Percentiles rank a stretch among this genome's conserved stretches.
phyloP scores from a whole-genome alignment of 2,113 vertebrate species.

The Salminus brasiliensis region DNA sequence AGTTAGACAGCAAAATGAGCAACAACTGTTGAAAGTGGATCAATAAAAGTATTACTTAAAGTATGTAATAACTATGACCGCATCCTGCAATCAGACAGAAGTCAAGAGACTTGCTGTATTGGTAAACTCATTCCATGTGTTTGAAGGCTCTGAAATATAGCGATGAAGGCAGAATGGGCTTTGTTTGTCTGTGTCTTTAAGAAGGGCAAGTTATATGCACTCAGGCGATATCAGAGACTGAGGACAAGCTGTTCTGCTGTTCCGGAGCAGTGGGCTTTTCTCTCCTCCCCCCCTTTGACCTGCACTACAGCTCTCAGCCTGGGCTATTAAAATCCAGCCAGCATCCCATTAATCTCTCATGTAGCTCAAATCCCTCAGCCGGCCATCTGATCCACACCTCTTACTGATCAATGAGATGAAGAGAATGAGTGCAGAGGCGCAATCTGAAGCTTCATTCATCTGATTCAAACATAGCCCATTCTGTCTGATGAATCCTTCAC shows the following conservation, averaged over 20 bases:
- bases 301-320: conserved; percentile 18
- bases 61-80: neutral
- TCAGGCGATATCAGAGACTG: neutral
- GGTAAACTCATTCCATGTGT: too few species aligned
- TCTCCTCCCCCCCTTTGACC: conserved; percentile 18
- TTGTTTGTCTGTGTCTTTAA: too few species aligned
- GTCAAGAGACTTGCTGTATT: too few species aligned
- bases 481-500: neutral
- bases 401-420: conserved; percentile 38
- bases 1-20: too few species aligned
- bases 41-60: too few species aligned
- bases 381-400: conserved; percentile 50
- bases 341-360: conserved; percentile 52
- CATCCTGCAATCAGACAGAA: neutral
- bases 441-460: neutral
- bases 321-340: conserved; percentile 54
- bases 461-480: neutral
- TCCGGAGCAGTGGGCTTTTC: neutral
- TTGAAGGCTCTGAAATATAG: too few species aligned
- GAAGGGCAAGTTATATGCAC: neutral
- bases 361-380: conserved; percentile 43
- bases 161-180: too few species aligned
- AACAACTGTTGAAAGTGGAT: too few species aligned
- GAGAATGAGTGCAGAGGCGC: neutral
- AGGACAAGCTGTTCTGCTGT: neutral